phyloP scores from a whole-genome alignment of 2,888 invertebrate species.

The Philonicus albiceps region DNA sequence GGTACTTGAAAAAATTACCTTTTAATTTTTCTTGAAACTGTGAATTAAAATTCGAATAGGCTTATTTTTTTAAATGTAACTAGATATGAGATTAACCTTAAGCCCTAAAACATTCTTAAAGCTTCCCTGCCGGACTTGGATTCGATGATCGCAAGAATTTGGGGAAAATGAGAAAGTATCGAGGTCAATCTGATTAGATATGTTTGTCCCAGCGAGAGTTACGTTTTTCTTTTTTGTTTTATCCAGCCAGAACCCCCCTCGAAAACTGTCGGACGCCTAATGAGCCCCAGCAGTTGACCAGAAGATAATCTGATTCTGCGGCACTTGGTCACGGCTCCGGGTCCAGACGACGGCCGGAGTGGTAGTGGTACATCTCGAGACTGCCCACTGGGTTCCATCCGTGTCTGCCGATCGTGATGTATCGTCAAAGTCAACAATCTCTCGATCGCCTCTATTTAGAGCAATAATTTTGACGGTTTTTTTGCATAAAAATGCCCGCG shows the following conservation, averaged over 20 bases:
- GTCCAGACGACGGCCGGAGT: neutral
- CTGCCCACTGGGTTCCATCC: neutral
- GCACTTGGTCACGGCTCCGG: neutral
- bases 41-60: too few species aligned
- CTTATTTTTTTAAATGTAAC: too few species aligned
- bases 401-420: neutral
- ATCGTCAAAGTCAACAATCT: conserved; percentile 25
- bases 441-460: conserved; percentile 26
- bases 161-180: neutral
- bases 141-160: neutral
- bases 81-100: too few species aligned
- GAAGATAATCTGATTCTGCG: neutral
- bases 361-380: neutral
- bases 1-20: too few species aligned
- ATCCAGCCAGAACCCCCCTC: neutral
- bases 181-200: neutral
- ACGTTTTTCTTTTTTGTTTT: too few species aligned
- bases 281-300: neutral
- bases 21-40: too few species aligned
- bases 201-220: neutral
- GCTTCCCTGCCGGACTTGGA: neutral
- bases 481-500: neutral
- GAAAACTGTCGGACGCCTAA: neutral
- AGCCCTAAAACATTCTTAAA: neutral
- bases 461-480: conserved; percentile 30